Evolutionary conservation across 1,140 invertebrate genomes (phyloP).

Genomic region (Tribolium castaneum): DNA sequence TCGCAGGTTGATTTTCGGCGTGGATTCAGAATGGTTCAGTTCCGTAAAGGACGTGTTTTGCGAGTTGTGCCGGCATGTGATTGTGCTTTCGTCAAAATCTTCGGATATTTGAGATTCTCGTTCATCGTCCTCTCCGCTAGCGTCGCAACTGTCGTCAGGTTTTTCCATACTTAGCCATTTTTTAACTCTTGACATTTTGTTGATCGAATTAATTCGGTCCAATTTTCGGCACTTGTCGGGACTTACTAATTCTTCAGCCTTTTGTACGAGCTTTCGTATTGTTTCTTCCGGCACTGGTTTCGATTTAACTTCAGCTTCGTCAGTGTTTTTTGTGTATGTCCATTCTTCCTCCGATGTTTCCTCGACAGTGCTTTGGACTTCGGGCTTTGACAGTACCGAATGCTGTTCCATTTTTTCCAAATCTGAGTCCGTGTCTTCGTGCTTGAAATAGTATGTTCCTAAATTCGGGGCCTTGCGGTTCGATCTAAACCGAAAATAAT

Average conservation of each 20-base stretch:
- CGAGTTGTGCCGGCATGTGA: slow-evolving; percentile 70
- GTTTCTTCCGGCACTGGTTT: slow-evolving; percentile 62
- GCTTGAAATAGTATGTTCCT: slow-evolving; percentile 85
- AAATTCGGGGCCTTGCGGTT: slow-evolving; percentile 83
- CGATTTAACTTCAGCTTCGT: slow-evolving; percentile 57
- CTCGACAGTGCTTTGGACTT: slow-evolving; percentile 68
- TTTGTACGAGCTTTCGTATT: slow-evolving; percentile 75
- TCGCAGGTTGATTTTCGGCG: slow-evolving; percentile 66
- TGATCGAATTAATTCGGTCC: slow-evolving; percentile 59
- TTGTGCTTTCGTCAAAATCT: slow-evolving; percentile 75
- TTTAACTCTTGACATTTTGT: slow-evolving; percentile 75
- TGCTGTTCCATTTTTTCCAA: slow-evolving; percentile 59
- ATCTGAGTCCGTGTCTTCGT: slow-evolving; percentile 86
- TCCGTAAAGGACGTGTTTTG: slow-evolving; percentile 68
- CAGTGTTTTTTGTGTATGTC: slow-evolving; percentile 71
- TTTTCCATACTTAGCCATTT: slow-evolving; percentile 69
- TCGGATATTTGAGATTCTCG: slow-evolving; percentile 81
- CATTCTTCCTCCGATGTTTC: slow-evolving; percentile 80
- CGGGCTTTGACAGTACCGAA: slow-evolving; percentile 57
- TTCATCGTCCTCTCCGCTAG: slow-evolving; percentile 89
- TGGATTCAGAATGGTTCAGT: slow-evolving; percentile 52
- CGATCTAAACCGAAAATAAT: slow-evolving; percentile 45
- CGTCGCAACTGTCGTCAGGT: slow-evolving; percentile 75
- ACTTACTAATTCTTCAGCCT: slow-evolving; percentile 78
- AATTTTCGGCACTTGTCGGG: slow-evolving; percentile 65